Base-by-base conservation (phyloP, 2,113 vertebrate genomes). In the Semicossyphus pulcher region DNA sequence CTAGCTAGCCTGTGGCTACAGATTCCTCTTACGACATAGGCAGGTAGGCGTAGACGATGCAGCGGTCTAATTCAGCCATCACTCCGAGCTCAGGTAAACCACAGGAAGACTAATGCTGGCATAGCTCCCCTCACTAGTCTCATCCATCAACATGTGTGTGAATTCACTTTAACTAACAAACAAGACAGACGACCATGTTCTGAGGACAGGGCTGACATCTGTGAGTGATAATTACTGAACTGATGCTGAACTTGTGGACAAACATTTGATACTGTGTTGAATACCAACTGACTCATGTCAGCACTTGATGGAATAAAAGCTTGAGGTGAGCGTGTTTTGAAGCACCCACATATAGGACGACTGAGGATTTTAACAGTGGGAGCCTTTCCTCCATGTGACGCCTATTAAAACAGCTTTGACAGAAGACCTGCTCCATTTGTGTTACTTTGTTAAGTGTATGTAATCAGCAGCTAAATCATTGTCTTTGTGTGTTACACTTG, bases 401-500 rank as follows among this genome's bases (percentile, higher is more conserved):
- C 87, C 81, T 87, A 91, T 92, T 93, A 92, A 89, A 93, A 90
- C 73, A 53, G 81, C 83, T 91, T 92, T 90, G 90, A 88, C 84
- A 91, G 82, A 90, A 71, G 34, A 64, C 49, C 7, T 18, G 81
- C 8, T 76, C 49, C 34, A 1, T 54, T 71, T 81, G 74, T 85
- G 67, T 71, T n/a, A 29, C 34, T 85, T 60, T 67, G n/a, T 63
- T 49, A 16, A 21, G 18, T 16, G 53, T 29, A 2, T n/a, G 21
- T 29, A 6, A 31, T 75, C 42, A 15, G 25, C 23, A 36, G n/a
- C n/a, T n/a, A n/a, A n/a, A n/a, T n/a, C n/a, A n/a, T n/a, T n/a
- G n/a, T n/a, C n/a, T n/a, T n/a, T n/a, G n/a, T n/a, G n/a, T n/a
- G n/a, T n/a, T n/a, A n/a, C n/a, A n/a, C n/a, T n/a, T n/a, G n/a